These are phyloP conservation scores for Ophiodon elongatus DNA, from an alignment of 2,113 vertebrate species.

Conservation along the genomic window DNA sequence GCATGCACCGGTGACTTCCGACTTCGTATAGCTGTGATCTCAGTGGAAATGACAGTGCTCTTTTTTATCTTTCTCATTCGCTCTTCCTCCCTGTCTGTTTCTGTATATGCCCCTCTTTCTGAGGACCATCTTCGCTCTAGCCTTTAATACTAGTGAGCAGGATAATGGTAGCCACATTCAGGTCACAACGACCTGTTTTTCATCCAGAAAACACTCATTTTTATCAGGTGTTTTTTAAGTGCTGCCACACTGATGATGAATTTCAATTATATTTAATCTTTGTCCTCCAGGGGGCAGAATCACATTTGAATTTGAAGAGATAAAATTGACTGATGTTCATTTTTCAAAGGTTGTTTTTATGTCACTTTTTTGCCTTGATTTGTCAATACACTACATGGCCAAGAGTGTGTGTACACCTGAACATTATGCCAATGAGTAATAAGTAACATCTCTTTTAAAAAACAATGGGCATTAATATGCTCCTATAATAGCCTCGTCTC, in stretches of 20 bases:
- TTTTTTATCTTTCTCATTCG: conserved; percentile 10
- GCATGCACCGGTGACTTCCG: conserved; percentile 6
- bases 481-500: neutral
- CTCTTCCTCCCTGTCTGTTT: conserved; percentile 17
- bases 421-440: neutral
- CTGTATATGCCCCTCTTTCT: conserved; percentile 3
- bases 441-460: neutral
- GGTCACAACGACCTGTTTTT: conserved; percentile 66
- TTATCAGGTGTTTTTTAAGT: neutral
- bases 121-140: conserved; percentile 32
- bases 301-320: neutral
- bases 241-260: conserved; percentile 9
- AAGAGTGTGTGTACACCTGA: neutral
- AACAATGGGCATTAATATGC: neutral
- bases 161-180: conserved; percentile 73
- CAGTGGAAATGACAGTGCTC: conserved; percentile 47
- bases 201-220: conserved; percentile 28
- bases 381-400: neutral
- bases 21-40: conserved; percentile 40
- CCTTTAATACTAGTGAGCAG: conserved; percentile 72
- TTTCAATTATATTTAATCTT: conserved; percentile 12
- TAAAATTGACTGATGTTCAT: neutral
- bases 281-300: neutral
- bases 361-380: neutral
- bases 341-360: conserved; percentile 8